Percentiles rank a stretch among this genome's conserved stretches.
phyloP scores from a whole-genome alignment of 2,888 invertebrate genomes.

The Shargacucullia verbasci region DNA sequence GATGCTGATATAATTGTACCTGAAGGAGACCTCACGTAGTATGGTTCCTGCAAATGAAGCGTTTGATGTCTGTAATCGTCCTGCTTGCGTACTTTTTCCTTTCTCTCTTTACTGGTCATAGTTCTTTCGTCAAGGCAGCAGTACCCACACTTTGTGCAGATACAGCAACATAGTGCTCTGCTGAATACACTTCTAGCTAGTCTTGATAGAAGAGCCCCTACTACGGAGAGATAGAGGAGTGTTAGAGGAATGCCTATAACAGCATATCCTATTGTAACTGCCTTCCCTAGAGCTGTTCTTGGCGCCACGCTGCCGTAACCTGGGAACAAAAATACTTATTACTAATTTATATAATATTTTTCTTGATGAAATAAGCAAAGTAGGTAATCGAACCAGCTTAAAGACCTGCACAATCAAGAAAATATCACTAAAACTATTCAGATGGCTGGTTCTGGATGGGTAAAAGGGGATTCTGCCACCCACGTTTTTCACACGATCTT shows the following conservation, averaged over 20 bases:
- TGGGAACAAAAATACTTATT: constrained; percentile 78
- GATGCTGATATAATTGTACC: constrained; percentile 87
- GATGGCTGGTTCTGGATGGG: too few relatives aligned
- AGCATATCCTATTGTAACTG: constrained; percentile 96
- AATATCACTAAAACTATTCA: too few relatives aligned
- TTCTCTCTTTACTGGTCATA: constrained; percentile 94
- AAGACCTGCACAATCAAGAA: too few relatives aligned
- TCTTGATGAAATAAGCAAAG: too few relatives aligned
- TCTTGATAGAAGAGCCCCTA: constrained; percentile 95
- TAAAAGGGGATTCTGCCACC: too few relatives aligned
- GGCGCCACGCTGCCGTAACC: constrained; percentile 98
- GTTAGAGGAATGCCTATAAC: constrained; percentile 96
- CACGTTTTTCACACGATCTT: too few relatives aligned
- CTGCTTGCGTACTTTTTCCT: constrained; percentile 93
- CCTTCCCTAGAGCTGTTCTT: constrained; percentile 96
- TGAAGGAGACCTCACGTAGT: constrained; percentile 90
- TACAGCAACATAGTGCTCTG: constrained; percentile 94
- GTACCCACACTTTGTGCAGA: constrained; percentile 96
- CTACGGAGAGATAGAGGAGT: constrained; percentile 95
- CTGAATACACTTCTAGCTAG: constrained; percentile 95
- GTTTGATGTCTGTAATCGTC: constrained; percentile 91
- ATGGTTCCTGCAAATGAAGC: constrained; percentile 91
- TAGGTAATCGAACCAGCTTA: too few relatives aligned
- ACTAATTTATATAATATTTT: too few relatives aligned
- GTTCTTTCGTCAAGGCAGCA: constrained; percentile 95